Base-by-base conservation (phyloP, 2,797 vertebrate species). In the Trachurus trachurus region DNA sequence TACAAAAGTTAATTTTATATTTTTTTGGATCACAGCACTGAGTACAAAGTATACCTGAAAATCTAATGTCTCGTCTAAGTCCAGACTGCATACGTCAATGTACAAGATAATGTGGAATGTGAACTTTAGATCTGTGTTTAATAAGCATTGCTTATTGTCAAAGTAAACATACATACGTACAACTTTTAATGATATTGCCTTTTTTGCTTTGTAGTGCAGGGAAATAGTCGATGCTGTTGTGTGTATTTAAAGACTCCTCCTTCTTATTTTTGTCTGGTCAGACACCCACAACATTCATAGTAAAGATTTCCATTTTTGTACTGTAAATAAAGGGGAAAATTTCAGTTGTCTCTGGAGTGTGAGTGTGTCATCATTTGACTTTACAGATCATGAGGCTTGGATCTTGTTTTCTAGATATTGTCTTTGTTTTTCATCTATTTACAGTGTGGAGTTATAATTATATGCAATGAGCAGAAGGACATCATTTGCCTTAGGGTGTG, bases 261-360 rank as follows among this genome's bases (percentile, higher is more conserved):
- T 29, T 47, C 77, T 84, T 66, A 72, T 89, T 89, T 93, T 86
- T 78, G 34, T 74, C 31, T 66, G 74, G 87, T 78, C 37, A 57
- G 26, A 81, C 65, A 22, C 57, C 66, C 15, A 66, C 60, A 69
- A 57, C 59, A 80, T 84, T 86, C 73, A 78, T 92, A 82, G 80
- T 89, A 70, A 80, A 37, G 26, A 76, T 76, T 76, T 91, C 50
- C 72, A 82, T 89, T 94, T 94, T 94, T 95, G 81, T 95, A 95
- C 87, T 95, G 92, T 95, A 91, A 95, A 95, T 96, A 95, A 96
- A 96, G 60, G 70, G 64, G 72, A 53, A 84, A 76, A 59, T 76
- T 70, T 80, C 19, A 12, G 63, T 64, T 21, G 67, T 73, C 9
- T 71, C 6, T 1, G 7, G 53, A 57, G 37, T 40, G 42, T 62